Percentiles rank a stretch among this genome's conserved stretches.
Evolutionary conservation across 2,113 vertebrate genomes (phyloP).

Genomic region (Aleadryas rufinucha): DNA sequence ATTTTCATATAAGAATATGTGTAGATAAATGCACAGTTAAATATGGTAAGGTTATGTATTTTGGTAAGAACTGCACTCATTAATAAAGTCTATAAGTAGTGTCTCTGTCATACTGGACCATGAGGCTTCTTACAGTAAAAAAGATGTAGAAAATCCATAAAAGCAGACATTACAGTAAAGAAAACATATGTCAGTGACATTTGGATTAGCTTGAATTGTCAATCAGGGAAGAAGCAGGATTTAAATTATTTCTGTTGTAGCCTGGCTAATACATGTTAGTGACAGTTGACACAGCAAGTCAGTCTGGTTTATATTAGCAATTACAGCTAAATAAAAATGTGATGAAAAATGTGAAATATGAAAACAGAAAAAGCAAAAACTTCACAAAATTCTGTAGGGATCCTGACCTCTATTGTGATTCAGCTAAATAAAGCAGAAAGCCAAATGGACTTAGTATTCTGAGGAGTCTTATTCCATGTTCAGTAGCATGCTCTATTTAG

Average conservation of each 20-base stretch:
- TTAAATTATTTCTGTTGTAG: not conserved
- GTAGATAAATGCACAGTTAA: not conserved
- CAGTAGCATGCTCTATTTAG: not conserved
- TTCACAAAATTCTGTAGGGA: not conserved
- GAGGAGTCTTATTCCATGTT: not conserved
- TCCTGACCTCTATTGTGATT: not conserved
- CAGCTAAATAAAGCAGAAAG: not conserved
- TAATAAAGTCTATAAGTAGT: not conserved
- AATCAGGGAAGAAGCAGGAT: not conserved
- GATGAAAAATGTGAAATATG: not conserved
- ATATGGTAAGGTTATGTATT: not conserved
- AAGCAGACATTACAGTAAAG: not conserved
- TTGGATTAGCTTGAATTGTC: not conserved
- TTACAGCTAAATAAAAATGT: not conserved
- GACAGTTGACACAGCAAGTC: rapidly evolving
- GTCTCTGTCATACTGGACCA: not conserved
- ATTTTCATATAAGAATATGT: not conserved
- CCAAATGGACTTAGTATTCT: not conserved
- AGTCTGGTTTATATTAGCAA: rapidly evolving
- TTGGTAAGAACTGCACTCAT: not conserved
- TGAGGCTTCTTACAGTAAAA: not conserved
- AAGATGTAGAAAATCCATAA: not conserved
- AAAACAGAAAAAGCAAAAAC: not conserved
- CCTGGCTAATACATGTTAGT: not conserved
- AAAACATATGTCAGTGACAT: not conserved